Conservation (phyloP, 37 sponge, comb jelly and placozoan species). For the Beroe ovata region DNA sequence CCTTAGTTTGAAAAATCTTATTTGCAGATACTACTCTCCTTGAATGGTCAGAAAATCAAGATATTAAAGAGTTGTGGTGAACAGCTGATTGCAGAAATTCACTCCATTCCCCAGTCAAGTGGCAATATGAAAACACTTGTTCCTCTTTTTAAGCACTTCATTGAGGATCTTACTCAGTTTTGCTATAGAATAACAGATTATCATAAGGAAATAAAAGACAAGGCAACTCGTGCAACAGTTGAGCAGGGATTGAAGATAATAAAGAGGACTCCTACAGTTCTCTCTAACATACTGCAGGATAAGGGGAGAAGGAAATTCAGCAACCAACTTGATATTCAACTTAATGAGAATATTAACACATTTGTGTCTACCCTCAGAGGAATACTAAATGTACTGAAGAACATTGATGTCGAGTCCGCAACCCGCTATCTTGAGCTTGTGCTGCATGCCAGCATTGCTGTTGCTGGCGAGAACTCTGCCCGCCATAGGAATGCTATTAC, state of each 20-base stretch:
- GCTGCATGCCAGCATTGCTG: slow-evolving; percentile 61
- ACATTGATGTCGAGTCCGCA: slow-evolving; percentile 55
- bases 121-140: slow-evolving; percentile 60
- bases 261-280: slow-evolving; percentile 50
- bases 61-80: slow-evolving; percentile 58
- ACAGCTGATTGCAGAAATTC: slow-evolving; percentile 43
- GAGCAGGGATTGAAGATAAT: slow-evolving; percentile 51
- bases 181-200: slow-evolving; percentile 61
- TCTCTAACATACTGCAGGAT: slow-evolving; percentile 58
- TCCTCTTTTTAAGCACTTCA: slow-evolving; percentile 65
- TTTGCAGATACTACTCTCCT: slow-evolving; percentile 27
- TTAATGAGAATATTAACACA: slow-evolving; percentile 33
- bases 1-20: no score
- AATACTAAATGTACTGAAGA: not conserved
- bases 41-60: slow-evolving; percentile 56
- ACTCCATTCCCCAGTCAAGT: slow-evolving; percentile 58
- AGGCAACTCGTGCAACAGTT: slow-evolving; percentile 8
- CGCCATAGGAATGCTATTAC: not conserved
- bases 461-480: slow-evolving; percentile 27
- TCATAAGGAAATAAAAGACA: slow-evolving; percentile 58
- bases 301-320: not conserved
- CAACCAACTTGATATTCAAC: not conserved
- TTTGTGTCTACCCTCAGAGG: slow-evolving; percentile 13
- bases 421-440: slow-evolving; percentile 41
- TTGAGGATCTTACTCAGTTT: slow-evolving; percentile 57